Percentiles rank a stretch among this genome's conserved stretches.
phyloP scores from a whole-genome alignment of 2,113 vertebrate species.

The Rhodinocichla rosea region DNA sequence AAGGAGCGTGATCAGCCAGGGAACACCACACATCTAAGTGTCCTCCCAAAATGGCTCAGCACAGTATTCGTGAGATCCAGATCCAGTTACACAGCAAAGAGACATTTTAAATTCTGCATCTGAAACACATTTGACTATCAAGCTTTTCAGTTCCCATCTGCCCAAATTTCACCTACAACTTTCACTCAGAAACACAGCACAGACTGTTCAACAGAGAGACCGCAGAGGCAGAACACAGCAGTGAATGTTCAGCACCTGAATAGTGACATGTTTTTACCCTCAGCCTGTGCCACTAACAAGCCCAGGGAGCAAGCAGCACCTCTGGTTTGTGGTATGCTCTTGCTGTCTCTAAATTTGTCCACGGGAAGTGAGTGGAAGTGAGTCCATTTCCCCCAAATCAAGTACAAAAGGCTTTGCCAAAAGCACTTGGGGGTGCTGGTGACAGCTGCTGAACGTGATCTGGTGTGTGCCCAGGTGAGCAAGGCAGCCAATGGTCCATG shows the following conservation, averaged over 20 bases:
- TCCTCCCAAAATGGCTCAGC: neutral
- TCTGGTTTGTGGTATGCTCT: neutral
- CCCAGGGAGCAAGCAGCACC: neutral
- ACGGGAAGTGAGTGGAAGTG: neutral
- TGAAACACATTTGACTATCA: neutral
- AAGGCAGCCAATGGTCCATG: fast-evolving
- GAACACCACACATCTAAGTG: neutral
- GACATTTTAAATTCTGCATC: neutral
- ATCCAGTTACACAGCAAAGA: neutral
- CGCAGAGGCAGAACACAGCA: neutral
- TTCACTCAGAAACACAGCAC: neutral
- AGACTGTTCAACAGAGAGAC: neutral
- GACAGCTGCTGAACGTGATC: neutral
- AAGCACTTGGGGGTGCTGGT: neutral
- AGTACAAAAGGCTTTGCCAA: neutral
- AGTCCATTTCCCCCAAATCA: neutral
- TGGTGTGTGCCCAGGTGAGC: neutral
- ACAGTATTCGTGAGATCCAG: neutral
- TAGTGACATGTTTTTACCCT: neutral
- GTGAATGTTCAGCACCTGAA: neutral
- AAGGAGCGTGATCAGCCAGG: neutral
- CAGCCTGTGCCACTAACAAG: neutral
- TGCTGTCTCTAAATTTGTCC: neutral
- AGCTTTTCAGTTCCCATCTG: neutral
- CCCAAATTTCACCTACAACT: neutral